Conservation (phyloP, 2,888 invertebrate genomes). For the Drosophila mulleri region DNA sequence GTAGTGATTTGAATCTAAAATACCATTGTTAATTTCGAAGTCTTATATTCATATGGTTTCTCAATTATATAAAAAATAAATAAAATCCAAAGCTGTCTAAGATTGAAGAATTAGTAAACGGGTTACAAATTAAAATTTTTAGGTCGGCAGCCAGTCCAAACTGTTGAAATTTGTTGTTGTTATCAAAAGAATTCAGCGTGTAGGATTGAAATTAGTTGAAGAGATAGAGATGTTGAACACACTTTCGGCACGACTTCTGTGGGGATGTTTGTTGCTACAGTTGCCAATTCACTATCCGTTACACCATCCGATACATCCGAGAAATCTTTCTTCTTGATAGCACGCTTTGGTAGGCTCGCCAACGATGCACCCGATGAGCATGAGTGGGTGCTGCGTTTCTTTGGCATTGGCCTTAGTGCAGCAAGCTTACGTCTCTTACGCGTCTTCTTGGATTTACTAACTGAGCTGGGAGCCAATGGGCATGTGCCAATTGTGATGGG, state of each 20-base stretch:
- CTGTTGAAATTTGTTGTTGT: too few species aligned
- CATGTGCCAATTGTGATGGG: not conserved
- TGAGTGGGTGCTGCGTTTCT: not conserved
- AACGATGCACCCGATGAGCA: not conserved
- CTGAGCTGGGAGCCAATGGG: fast-evolving
- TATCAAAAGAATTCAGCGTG: not conserved
- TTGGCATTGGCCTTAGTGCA: not conserved
- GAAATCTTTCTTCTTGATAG: not conserved
- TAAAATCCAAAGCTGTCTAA: not conserved
- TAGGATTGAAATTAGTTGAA: not conserved
- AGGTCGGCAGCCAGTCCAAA: too few species aligned
- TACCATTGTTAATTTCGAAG: not conserved
- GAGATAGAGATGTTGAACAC: not conserved
- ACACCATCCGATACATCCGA: conserved; percentile 1
- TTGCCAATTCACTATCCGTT: not conserved
- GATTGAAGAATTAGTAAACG: not conserved
- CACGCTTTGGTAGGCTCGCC: not conserved
- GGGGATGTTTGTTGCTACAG: not conserved
- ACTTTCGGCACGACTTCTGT: not conserved
- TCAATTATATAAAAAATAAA: not conserved
- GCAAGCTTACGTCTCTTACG: too few species aligned
- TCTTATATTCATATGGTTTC: not conserved
- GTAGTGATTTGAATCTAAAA: not conserved
- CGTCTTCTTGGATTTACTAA: fast-evolving
- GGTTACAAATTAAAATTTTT: not conserved